These are phyloP conservation scores for Neoaliturus tenellus DNA, from an alignment of 2,888 invertebrate species.

Conservation along the genomic window DNA sequence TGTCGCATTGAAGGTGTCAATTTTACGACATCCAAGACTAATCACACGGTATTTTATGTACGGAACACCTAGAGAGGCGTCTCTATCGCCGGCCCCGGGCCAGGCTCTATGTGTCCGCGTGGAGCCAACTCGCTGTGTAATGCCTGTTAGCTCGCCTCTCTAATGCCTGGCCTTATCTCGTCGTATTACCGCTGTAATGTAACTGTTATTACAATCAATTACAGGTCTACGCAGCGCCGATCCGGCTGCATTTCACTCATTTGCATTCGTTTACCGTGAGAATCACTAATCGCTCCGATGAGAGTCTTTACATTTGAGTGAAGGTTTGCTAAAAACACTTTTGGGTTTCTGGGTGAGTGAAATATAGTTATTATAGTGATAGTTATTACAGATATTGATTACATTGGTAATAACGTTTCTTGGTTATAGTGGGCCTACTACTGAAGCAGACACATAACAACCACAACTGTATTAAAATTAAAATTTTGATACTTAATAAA, in stretches of 20 bases:
- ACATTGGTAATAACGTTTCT: too few relatives aligned
- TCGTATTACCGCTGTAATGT: constrained; percentile 26
- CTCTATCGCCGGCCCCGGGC: neutral
- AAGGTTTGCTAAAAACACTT: too few relatives aligned
- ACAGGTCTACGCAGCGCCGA: neutral
- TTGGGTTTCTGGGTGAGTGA: too few relatives aligned
- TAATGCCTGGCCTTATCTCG: constrained; percentile 9
- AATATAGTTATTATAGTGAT: too few relatives aligned
- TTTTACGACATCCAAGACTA: neutral
- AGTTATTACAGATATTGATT: too few relatives aligned
- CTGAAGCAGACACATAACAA: too few relatives aligned
- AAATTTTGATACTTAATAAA: too few relatives aligned
- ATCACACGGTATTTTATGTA: neutral
- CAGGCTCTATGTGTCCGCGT: neutral
- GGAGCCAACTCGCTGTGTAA: neutral
- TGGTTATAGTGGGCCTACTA: too few relatives aligned
- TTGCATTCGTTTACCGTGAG: constrained; percentile 20
- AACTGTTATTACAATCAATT: constrained; percentile 35
- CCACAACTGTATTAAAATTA: too few relatives aligned
- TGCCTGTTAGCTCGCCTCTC: neutral
- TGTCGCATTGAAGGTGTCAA: neutral
- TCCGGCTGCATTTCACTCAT: neutral
- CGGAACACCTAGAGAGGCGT: neutral
- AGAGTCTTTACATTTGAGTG: too few relatives aligned
- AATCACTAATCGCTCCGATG: neutral